Base-by-base conservation (phyloP, 2,113 vertebrate genomes). In the Cryptomyrus ogoouensis region DNA sequence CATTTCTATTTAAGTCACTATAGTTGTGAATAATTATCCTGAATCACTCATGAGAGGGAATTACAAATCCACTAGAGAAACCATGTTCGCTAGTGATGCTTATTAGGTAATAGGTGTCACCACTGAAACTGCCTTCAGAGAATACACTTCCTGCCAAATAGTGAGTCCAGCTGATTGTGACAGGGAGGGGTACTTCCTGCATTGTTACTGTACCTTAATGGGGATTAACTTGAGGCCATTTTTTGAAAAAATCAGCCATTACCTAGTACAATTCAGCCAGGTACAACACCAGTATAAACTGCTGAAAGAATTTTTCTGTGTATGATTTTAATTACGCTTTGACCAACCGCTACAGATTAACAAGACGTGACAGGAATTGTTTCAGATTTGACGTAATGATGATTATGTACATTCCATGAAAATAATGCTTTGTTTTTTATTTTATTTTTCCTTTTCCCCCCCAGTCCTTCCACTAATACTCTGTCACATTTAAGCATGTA, bases 131-230 rank as follows among this genome's bases (percentile, higher is more conserved):
- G 92, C 93, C 93, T 93, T 90, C 91, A 95, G 91, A 90, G 83
- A 91, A 93, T 93, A 88, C 92, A 92, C 94, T 96, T 96, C 95
- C 96, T 96, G 95, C 95, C 95, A 96, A 96, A 96, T 96, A 96
- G 95, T 96, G 95, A 93, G 94, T 92, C 93, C 49, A 91, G 92
- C 92, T 95, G 93, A 93, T 95, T 93, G 94, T 93, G 93, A 93
- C 93, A 93, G 95, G 94, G 93, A 94, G 94, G 94, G 94, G 94
- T 90, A 95, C 95, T 96, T 96, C 95, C 95, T 96, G 95, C 93
- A 95, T 95, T 95, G 94, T 95, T 95, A 94, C 94, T 92, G 91
- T 93, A 91, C 92, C 95, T 95, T 91, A 93, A 95, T 94, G 94
- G 92, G 94, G 95, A 96, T 96, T 94, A 96, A 95, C 94, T 94